These are phyloP conservation scores for Myotis planiceps DNA, from an alignment of 2,797 vertebrate genomes.

Conservation along the genomic window DNA sequence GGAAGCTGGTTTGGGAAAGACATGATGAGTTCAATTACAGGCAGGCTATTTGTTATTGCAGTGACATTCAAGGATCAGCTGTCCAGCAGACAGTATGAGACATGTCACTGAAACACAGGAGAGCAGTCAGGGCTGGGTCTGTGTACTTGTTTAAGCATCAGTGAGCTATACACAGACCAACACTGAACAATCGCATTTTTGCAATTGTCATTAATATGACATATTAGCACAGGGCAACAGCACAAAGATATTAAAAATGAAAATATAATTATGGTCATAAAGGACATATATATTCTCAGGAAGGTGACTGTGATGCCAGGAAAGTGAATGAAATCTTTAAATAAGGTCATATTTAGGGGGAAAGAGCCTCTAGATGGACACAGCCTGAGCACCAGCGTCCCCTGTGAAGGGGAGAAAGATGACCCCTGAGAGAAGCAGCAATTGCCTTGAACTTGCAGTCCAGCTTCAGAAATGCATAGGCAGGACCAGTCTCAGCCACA, in stretches of 20 bases:
- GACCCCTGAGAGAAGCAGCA: not conserved
- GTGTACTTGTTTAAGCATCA: not conserved
- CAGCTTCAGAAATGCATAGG: not conserved
- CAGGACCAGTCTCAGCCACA: not conserved
- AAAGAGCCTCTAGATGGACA: not conserved
- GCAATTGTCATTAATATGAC: not conserved
- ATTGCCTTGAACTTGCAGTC: not conserved
- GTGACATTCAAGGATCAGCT: not conserved
- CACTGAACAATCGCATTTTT: not conserved
- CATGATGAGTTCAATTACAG: not conserved
- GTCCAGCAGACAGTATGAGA: not conserved
- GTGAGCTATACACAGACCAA: not conserved
- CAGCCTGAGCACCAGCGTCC: not conserved
- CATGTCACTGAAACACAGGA: not conserved
- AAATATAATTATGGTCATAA: not conserved
- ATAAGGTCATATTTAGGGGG: accelerated
- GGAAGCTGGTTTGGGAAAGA: not conserved
- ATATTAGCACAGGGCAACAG: not conserved
- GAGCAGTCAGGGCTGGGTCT: not conserved
- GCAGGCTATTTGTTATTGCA: not conserved
- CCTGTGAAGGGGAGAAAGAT: not conserved
- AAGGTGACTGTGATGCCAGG: not conserved
- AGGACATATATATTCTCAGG: not conserved
- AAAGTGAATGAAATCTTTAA: not conserved
- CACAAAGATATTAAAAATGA: not conserved